Conservation (phyloP, 2,797 vertebrate genomes). For the Lutjanus campechanus region DNA sequence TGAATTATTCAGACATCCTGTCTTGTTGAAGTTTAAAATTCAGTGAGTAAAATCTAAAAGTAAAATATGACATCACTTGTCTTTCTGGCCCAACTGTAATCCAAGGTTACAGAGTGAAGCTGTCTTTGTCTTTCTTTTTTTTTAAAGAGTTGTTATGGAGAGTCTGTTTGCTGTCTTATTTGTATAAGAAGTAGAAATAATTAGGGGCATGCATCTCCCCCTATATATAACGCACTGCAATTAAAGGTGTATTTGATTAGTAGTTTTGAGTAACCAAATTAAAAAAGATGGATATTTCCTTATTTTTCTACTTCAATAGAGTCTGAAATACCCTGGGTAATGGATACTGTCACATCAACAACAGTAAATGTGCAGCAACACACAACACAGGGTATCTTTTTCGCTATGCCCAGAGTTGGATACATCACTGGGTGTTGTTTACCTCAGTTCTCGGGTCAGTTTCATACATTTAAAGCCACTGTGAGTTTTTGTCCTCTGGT, state of each 20-base stretch:
- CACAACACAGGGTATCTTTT: not conserved
- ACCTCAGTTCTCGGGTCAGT: not conserved
- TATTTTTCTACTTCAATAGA: not conserved
- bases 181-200: not conserved
- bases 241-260: not conserved
- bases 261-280: not conserved
- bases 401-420: no score
- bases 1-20: conserved; percentile 58
- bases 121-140: not conserved
- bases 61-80: conserved; percentile 31
- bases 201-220: not conserved
- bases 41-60: conserved; percentile 36
- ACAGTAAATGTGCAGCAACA: not conserved
- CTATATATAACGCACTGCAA: not conserved
- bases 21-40: conserved; percentile 41
- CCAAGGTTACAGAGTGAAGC: conserved; percentile 1
- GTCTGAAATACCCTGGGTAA: not conserved
- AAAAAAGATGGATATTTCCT: not conserved
- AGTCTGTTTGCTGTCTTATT: not conserved
- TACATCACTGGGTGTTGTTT: not conserved
- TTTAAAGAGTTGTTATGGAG: not conserved
- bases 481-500: not conserved
- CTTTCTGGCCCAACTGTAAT: conserved; percentile 17
- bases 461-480: not conserved
- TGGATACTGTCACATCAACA: not conserved